These are phyloP conservation scores for Ephialtes manifestator DNA, from an alignment of 2,888 invertebrate species.

Conservation along the genomic window DNA sequence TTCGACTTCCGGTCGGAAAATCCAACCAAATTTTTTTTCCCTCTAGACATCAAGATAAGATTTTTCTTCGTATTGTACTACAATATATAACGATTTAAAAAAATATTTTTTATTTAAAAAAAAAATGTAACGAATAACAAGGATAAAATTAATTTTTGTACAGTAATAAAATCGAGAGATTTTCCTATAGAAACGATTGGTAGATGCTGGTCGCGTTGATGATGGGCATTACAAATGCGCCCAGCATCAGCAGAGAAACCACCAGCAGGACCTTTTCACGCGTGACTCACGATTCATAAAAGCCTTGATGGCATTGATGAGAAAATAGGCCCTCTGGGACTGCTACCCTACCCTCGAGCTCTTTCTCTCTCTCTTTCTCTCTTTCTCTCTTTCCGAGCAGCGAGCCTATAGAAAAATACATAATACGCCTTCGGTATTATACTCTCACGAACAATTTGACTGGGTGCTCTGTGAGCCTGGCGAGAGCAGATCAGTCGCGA, in stretches of 20 bases:
- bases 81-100: no score
- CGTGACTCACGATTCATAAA: conserved; percentile 84
- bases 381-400: conserved; percentile 6
- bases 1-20: no score
- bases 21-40: no score
- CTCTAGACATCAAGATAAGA: no score
- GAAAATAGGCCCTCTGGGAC: conserved; percentile 78
- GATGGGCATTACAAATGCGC: conserved; percentile 12
- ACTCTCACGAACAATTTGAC: conserved; percentile 65
- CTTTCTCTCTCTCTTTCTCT: conserved; percentile 4
- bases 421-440: conserved; percentile 61
- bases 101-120: not conserved
- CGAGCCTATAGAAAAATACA: conserved; percentile 42
- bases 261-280: conserved; percentile 81
- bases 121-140: not conserved
- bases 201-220: conserved; percentile 16
- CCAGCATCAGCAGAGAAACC: conserved; percentile 14
- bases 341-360: conserved; percentile 3
- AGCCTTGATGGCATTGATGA: conserved; percentile 83
- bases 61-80: no score
- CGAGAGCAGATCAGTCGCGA: conserved; percentile 13
- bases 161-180: not conserved
- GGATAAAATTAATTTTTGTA: not conserved
- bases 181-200: not conserved
- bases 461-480: conserved; percentile 27